A percentile compares a stretch with the other conserved stretches of the same genome.
Conservation (phyloP, 1,140 invertebrate genomes). For the Scaptomyza montana region DNA sequence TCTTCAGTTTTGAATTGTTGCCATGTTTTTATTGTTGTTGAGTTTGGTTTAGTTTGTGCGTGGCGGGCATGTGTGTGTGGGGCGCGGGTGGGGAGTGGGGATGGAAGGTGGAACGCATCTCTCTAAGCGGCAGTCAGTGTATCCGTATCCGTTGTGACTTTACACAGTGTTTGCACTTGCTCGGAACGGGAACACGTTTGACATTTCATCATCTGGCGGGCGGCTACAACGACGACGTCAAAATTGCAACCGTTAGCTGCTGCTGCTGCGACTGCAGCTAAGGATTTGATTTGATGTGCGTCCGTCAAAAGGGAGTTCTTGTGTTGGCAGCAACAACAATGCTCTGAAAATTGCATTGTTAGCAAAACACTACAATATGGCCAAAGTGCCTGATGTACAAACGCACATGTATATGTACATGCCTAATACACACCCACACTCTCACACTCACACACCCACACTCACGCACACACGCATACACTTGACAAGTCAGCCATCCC, state of each 20-base stretch:
- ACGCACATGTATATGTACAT: constrained; percentile 10
- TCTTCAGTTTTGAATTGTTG: constrained; percentile 83
- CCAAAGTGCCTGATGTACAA: constrained; percentile 63
- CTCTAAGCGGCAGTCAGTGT: constrained; percentile 61
- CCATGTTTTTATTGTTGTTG: constrained; percentile 82
- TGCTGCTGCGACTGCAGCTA: constrained; percentile 27
- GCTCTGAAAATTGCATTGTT: constrained; percentile 78
- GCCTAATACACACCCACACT: constrained; percentile 32
- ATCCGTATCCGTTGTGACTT: constrained; percentile 45
- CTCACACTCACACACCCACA: too few species aligned
- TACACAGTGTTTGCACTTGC: constrained; percentile 52
- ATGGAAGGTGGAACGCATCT: constrained; percentile 22
- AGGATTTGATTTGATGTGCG: constrained; percentile 71
- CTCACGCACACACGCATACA: constrained; percentile 46
- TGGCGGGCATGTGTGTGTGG: constrained; percentile 21
- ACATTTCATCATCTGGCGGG: constrained; percentile 50
- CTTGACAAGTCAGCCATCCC: constrained; percentile 63
- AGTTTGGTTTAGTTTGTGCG: constrained; percentile 80
- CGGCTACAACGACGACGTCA: constrained; percentile 50
- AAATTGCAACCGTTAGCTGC: constrained; percentile 53
- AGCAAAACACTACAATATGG: constrained; percentile 77
- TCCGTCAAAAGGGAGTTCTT: constrained; percentile 58
- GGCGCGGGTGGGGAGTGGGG: not conserved
- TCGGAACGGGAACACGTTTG: constrained; percentile 30
- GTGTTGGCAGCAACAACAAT: constrained; percentile 52